phyloP scores from a whole-genome alignment of 2,113 vertebrate species.

The Hyperoodon ampullatus region DNA sequence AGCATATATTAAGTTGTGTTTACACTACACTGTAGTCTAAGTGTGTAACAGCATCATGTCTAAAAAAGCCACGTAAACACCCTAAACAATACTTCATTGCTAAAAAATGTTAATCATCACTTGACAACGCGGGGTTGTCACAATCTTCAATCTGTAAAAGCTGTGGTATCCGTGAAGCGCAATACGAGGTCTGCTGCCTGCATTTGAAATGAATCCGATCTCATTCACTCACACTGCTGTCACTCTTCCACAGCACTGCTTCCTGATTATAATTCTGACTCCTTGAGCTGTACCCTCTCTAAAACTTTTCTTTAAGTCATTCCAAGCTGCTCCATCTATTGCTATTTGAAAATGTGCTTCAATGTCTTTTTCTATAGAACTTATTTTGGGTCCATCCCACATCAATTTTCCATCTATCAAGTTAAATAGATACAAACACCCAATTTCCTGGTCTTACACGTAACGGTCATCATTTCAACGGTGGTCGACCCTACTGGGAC shows the following conservation, averaged over 20 bases:
- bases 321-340: neutral
- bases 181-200: too few species aligned
- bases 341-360: neutral
- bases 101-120: too few species aligned
- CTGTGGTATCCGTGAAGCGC: too few species aligned
- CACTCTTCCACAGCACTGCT: neutral
- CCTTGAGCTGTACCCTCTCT: neutral
- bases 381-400: neutral
- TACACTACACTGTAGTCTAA: too few species aligned
- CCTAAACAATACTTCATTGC: too few species aligned
- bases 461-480: neutral
- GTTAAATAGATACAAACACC: neutral
- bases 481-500: neutral
- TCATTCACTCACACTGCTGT: neutral
- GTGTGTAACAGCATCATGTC: too few species aligned
- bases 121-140: too few species aligned
- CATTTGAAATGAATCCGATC: neutral
- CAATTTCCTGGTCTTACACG: neutral
- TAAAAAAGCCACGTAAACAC: too few species aligned
- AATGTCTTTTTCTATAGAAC: neutral
- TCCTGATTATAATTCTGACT: neutral
- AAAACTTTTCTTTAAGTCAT: neutral
- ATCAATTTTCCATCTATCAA: neutral
- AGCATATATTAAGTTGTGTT: too few species aligned
- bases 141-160: too few species aligned